These are phyloP conservation scores for Scaptomyza tumidula DNA, from an alignment of 2,888 invertebrate genomes.

Conservation along the genomic window DNA sequence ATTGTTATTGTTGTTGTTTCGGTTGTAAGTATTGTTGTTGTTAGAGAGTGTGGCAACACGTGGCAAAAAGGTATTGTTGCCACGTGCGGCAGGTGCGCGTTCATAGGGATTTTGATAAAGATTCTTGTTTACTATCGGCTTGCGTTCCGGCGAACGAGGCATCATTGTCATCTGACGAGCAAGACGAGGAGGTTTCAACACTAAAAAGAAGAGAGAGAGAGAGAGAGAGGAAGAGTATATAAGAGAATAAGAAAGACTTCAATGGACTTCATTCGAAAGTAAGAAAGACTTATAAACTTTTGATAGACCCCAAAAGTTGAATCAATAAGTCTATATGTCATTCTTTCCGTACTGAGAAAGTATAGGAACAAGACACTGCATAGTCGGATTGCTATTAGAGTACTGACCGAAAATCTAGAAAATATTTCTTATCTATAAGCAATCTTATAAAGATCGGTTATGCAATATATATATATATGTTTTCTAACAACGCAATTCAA, in stretches of 20 bases:
- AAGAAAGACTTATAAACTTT: no score
- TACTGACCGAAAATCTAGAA: no score
- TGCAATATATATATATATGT: no score
- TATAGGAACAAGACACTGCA: no score
- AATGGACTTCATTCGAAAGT: no score
- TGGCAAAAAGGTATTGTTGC: constrained; percentile 40
- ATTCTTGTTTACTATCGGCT: not conserved
- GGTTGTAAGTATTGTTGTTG: not conserved
- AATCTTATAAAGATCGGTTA: no score
- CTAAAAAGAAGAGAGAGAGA: not conserved
- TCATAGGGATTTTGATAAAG: not conserved
- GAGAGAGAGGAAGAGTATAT: not conserved
- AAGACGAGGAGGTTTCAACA: not conserved
- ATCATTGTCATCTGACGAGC: constrained; percentile 16
- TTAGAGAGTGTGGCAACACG: constrained; percentile 42
- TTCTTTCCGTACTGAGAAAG: no score
- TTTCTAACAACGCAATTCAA: no score
- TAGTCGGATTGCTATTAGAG: no score
- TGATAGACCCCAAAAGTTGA: no score
- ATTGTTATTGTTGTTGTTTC: constrained; percentile 1
- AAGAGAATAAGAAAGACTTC: not conserved
- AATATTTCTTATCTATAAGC: no score
- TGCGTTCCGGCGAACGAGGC: constrained; percentile 4
- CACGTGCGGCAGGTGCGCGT: not conserved
- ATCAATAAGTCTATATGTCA: no score